Evolutionary conservation across 2,888 invertebrate genomes (phyloP), one percentile per base, ranked within the genome.

Genomic region (Tineola bisselliella): DNA sequence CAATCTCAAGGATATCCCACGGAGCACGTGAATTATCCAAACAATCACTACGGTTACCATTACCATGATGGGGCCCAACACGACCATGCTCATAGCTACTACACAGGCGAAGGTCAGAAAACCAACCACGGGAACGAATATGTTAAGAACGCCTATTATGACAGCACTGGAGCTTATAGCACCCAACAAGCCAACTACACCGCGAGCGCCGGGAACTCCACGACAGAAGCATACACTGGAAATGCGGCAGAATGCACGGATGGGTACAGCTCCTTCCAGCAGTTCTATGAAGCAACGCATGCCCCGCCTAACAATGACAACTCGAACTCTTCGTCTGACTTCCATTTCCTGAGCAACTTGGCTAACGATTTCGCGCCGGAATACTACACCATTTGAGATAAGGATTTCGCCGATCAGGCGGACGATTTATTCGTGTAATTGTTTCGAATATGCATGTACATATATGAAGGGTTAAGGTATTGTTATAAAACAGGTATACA

Each of bases 311-410:
- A 68, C 61, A 91, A 93, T 59, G 94, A 95, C 70, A 94, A 94
- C 81, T 94, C 94, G 69, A 95, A 95, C 77, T 94, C 94, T 75
- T 95, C 95, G n/a, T 95, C 96, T 31, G 96, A 96, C 81, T 96
- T 96, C 82, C 96, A 96, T 80, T 97, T 97, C 78, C 89, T 97
- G 65, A 95, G 95, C 82, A 96, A 94, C 77, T 88, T 96, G 73
- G 95, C 96, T 65, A 96, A 95, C 77, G 96, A 96, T 77, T 96
- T 96, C 77, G 94, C 94, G 17, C 96, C 96, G 8, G 96, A 97
- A 79, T 96, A 96, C 79, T 96, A 96, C 79, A 88, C 87, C 76
- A 88, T 88, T 81, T 88, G 88, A 88, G 87, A 87, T 75, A 87
- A 87, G 86, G 88, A 87, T 70, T 83, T 84, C 76, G 82, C 79